Conservation (phyloP, 2,888 invertebrate genomes). For the Philonicus albiceps region DNA sequence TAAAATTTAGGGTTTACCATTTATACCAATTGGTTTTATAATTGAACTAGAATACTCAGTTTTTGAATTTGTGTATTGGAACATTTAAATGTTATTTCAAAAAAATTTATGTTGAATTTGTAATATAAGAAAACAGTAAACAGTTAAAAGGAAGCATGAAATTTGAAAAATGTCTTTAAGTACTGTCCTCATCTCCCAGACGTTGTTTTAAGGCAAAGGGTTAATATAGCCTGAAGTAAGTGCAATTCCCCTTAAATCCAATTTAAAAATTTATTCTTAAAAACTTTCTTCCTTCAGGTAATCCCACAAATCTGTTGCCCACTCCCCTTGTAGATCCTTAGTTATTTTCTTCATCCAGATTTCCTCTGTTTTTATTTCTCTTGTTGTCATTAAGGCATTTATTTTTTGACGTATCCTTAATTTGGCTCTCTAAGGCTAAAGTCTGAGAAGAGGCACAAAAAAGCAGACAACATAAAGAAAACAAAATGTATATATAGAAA, state of each 20-base stretch:
- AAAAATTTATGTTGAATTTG: no score
- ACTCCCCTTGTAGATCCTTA: neutral
- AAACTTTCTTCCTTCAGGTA: neutral
- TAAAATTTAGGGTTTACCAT: no score
- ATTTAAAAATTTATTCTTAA: neutral
- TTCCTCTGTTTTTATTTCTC: neutral
- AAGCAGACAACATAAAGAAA: neutral
- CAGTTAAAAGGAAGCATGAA: no score
- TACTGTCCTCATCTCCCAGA: no score
- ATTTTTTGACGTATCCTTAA: constrained; percentile 9
- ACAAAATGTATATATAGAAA: neutral
- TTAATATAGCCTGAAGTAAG: no score
- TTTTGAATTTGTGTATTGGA: no score
- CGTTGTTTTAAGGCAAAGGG: no score
- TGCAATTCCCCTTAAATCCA: neutral
- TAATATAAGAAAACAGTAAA: no score
- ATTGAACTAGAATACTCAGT: no score
- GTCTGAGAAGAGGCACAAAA: neutral
- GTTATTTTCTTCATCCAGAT: neutral
- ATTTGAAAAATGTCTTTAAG: no score
- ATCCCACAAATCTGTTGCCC: neutral
- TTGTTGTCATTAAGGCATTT: constrained; percentile 16
- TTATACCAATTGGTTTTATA: no score
- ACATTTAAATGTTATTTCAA: no score
- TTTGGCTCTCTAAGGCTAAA: neutral